A percentile compares a stretch with the other conserved stretches of the same genome.
phyloP scores from a whole-genome alignment of 1,140 invertebrate species.

The Heliothis subflexa region DNA sequence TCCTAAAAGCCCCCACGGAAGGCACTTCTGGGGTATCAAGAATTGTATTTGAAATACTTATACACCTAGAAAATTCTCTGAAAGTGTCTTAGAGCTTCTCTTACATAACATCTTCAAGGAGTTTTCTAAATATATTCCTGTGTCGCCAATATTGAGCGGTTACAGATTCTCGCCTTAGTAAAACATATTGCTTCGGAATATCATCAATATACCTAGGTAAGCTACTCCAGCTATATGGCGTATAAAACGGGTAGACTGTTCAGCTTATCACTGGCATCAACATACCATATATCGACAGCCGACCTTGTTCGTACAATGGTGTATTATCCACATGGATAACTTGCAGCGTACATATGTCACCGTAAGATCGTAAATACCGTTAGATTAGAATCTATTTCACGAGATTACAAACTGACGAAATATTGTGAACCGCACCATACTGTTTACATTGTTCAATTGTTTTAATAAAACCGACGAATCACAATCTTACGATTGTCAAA shows the following conservation, averaged over 20 bases:
- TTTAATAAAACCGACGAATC: too few species aligned
- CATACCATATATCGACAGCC: not conserved
- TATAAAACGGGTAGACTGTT: constrained; percentile 18
- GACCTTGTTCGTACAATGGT: constrained; percentile 15
- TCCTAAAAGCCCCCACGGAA: too few species aligned
- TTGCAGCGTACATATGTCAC: too few species aligned
- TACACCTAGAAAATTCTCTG: not conserved
- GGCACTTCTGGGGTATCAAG: too few species aligned
- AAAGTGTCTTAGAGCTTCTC: not conserved
- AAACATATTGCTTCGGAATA: not conserved
- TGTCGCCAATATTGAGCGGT: not conserved
- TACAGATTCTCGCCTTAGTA: not conserved
- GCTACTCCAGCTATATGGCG: not conserved
- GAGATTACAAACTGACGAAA: too few species aligned
- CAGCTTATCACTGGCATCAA: constrained; percentile 12
- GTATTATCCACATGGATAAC: constrained; percentile 6
- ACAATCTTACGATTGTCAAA: too few species aligned
- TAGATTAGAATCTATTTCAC: too few species aligned
- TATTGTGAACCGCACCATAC: too few species aligned
- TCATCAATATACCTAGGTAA: not conserved
- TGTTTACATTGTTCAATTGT: too few species aligned
- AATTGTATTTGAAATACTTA: too few species aligned
- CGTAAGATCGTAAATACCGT: too few species aligned
- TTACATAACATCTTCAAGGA: not conserved
- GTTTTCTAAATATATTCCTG: not conserved